These are phyloP conservation scores for Tholera decimalis DNA, from an alignment of 2,888 invertebrate species.

Conservation along the genomic window DNA sequence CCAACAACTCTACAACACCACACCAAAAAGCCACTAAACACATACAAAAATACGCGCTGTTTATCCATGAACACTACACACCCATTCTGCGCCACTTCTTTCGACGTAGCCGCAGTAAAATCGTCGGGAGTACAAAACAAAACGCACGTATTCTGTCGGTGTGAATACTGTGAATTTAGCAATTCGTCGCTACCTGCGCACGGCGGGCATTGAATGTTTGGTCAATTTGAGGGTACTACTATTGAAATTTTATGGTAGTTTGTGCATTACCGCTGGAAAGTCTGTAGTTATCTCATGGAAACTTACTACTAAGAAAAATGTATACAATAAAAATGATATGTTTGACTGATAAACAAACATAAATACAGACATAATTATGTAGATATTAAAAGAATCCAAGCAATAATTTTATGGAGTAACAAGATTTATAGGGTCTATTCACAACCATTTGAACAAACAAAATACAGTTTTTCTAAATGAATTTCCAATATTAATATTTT, in stretches of 20 bases:
- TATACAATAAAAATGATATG: too few relatives aligned
- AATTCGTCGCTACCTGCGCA: slow-evolving; percentile 63
- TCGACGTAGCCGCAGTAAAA: slow-evolving; percentile 52
- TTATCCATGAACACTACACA: slow-evolving; percentile 31
- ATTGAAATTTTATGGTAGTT: slow-evolving; percentile 26
- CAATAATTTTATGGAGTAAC: too few relatives aligned
- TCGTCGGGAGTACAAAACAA: slow-evolving; percentile 55
- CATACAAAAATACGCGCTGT: slow-evolving; percentile 15
- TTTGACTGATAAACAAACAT: too few relatives aligned
- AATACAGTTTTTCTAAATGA: too few relatives aligned
- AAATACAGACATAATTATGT: too few relatives aligned
- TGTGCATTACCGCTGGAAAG: neutral
- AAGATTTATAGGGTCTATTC: too few relatives aligned
- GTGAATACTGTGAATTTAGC: slow-evolving; percentile 72
- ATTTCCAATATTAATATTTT: too few relatives aligned
- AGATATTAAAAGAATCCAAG: too few relatives aligned
- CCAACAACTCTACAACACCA: neutral
- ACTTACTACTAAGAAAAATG: neutral
- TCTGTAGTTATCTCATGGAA: neutral
- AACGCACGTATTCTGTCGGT: slow-evolving; percentile 61
- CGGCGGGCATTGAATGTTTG: slow-evolving; percentile 74
- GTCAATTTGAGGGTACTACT: slow-evolving; percentile 73
- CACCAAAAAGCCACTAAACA: slow-evolving; percentile 4
- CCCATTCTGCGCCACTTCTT: slow-evolving; percentile 42
- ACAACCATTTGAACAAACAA: too few relatives aligned